Evolutionary conservation across 1,140 invertebrate species (phyloP), one percentile per base, ranked within the genome.

Genomic region (Aphelenchoides besseyi): DNA sequence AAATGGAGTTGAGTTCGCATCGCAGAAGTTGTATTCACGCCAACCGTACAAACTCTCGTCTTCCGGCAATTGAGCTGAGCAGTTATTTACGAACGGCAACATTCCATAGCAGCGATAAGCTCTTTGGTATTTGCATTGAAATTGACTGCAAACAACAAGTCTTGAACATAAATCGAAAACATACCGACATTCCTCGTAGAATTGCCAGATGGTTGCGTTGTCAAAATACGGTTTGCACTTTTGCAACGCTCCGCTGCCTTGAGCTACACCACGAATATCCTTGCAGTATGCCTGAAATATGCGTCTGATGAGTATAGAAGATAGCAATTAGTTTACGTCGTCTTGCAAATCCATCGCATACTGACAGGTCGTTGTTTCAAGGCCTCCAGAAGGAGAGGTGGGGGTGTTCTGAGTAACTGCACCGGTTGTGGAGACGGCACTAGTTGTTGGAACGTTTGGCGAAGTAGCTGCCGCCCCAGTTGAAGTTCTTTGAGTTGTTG

Each of bases 51-150:
- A 5, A 28, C 5, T 29, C 18, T 59, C 5, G 23, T 59, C 5
- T 33, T 59, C 55, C 5, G 55, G 5, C 55, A 59, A 33, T 5
- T 59, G 18, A 59, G 55, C 55, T 33, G 26, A 29, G 55, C 55
- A 59, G 18, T 59, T 59, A 8, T 59, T 5, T 8, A 59, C 32
- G 18, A 59, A 59, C 12, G 55, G 5, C 26, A 5, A 33, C 18
- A 18, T 59, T 28, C 55, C 55, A 23, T 59, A 59, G 32, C 55
- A 59, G 5, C 18, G 5, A 23, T 59, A 59, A 8, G 55, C 55
- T 8, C 55, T 5, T 33, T 59, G 55, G 18, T 59, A 59, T 23
- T 59, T 59, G 55, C 55, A 59, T 33, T 59, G 55, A 12, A 59
- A 59, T 59, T 28, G 55, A 8, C 5, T n/a, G n/a, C n/a, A n/a